Evolutionary conservation across 2,113 vertebrate genomes (phyloP).

Genomic region (Brachypteracias leptosomus): DNA sequence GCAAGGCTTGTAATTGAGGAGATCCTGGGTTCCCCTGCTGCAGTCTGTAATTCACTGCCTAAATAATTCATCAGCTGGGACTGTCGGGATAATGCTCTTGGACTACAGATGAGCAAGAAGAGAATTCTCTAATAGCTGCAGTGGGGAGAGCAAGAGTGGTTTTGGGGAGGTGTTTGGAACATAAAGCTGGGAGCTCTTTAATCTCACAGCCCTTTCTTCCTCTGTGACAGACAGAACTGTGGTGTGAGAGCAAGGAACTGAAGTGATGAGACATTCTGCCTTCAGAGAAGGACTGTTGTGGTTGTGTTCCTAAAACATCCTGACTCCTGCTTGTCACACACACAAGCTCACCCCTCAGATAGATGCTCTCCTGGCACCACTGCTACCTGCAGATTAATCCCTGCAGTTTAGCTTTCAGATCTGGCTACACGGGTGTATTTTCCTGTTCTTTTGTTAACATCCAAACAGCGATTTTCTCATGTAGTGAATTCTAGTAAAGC

Average conservation of each 20-base stretch:
- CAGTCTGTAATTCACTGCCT: not conserved
- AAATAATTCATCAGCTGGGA: slow-evolving; percentile 34
- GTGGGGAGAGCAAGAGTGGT: not conserved
- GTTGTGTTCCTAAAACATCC: not conserved
- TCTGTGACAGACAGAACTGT: not conserved
- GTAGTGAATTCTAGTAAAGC: not conserved
- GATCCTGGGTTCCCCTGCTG: slow-evolving; percentile 1
- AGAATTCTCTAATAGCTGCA: not conserved
- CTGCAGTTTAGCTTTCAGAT: not conserved
- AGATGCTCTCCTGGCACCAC: not conserved
- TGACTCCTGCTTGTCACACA: not conserved
- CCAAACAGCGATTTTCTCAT: not conserved
- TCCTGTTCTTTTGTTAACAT: not conserved
- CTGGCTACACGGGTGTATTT: not conserved
- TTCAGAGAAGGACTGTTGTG: not conserved
- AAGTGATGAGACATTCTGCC: not conserved
- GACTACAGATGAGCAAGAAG: slow-evolving; percentile 9
- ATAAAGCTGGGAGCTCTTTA: not conserved
- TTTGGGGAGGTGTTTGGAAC: not conserved
- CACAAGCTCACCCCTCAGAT: not conserved
- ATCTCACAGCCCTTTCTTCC: not conserved
- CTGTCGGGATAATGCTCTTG: not conserved
- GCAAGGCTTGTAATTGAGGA: not conserved
- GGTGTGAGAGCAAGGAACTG: not conserved
- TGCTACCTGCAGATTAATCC: not conserved